Conservation (phyloP, 2,797 vertebrate genomes). For the Arnoldichthys spilopterus region DNA sequence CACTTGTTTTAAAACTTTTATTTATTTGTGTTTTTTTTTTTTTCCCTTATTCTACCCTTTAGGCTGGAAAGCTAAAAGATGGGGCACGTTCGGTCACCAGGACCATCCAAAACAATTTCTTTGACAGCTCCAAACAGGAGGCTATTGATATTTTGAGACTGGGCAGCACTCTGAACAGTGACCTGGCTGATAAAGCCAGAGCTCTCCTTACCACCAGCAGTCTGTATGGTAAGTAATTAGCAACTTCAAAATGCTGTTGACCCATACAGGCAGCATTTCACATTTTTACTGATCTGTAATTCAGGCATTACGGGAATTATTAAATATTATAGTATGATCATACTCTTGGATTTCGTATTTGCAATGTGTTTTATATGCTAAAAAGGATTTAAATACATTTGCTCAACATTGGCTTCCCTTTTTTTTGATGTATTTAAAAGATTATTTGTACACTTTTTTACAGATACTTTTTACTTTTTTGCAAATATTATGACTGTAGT, state of each 20-base stretch:
- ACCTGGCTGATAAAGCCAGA: conserved; percentile 97
- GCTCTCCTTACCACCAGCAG: conserved; percentile 96
- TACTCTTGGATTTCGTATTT: too few relatives aligned
- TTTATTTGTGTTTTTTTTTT: neutral
- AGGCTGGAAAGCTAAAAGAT: conserved; percentile 98
- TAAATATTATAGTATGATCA: too few relatives aligned
- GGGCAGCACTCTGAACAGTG: conserved; percentile 97
- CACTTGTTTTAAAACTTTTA: neutral
- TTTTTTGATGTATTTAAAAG: too few relatives aligned
- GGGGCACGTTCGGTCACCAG: conserved; percentile 97
- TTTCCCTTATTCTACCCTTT: conserved; percentile 36
- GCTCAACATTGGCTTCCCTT: too few relatives aligned
- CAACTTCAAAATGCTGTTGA: neutral
- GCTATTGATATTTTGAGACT: conserved; percentile 96
- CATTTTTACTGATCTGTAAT: too few relatives aligned
- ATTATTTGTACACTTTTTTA: too few relatives aligned
- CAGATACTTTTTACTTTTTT: too few relatives aligned
- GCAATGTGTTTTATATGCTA: too few relatives aligned
- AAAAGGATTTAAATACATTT: too few relatives aligned
- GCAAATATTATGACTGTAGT: too few relatives aligned
- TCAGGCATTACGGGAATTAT: too few relatives aligned
- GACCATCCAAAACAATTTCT: conserved; percentile 99
- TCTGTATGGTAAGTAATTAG: conserved; percentile 86
- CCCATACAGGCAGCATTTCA: too few relatives aligned
- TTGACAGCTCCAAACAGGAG: conserved; percentile 98